These are phyloP conservation scores for Holotrichia oblita DNA, from an alignment of 1,140 invertebrate genomes.

Conservation along the genomic window DNA sequence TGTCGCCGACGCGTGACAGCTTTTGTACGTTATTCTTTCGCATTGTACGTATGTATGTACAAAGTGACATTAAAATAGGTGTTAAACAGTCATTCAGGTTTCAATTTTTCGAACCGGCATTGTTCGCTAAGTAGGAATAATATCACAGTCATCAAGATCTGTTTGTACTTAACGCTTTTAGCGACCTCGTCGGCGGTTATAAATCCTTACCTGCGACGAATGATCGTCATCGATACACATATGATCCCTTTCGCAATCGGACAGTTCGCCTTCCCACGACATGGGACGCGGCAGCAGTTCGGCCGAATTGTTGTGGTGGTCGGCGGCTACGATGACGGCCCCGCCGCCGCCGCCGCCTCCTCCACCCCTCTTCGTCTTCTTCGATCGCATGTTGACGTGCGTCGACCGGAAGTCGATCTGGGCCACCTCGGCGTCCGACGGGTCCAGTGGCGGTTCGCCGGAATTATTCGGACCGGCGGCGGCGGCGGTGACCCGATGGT, in stretches of 20 bases:
- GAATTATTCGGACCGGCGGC: conserved; percentile 38
- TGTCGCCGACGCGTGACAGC: background rate
- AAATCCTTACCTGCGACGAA: conserved; percentile 47
- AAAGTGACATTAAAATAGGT: background rate
- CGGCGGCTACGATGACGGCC: background rate
- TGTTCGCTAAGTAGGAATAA: background rate
- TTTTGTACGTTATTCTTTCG: too few relatives aligned
- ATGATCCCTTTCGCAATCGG: conserved; percentile 71
- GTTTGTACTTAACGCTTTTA: background rate
- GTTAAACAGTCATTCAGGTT: background rate
- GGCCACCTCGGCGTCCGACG: conserved; percentile 59
- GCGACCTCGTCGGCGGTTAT: background rate
- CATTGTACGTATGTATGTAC: background rate
- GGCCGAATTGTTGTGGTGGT: background rate
- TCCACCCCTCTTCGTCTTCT: conserved; percentile 50
- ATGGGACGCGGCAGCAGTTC: conserved; percentile 71
- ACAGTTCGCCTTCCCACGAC: conserved; percentile 92
- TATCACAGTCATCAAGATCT: background rate
- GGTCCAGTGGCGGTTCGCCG: conserved; percentile 49
- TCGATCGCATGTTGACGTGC: conserved; percentile 56
- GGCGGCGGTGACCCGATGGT: background rate
- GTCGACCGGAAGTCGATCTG: conserved; percentile 58
- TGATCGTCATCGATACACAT: conserved; percentile 57
- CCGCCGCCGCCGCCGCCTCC: conserved; percentile 49
- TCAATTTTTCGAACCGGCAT: background rate